phyloP scores from a whole-genome alignment of 2,797 vertebrate genomes.

The Okamejei kenojei region DNA sequence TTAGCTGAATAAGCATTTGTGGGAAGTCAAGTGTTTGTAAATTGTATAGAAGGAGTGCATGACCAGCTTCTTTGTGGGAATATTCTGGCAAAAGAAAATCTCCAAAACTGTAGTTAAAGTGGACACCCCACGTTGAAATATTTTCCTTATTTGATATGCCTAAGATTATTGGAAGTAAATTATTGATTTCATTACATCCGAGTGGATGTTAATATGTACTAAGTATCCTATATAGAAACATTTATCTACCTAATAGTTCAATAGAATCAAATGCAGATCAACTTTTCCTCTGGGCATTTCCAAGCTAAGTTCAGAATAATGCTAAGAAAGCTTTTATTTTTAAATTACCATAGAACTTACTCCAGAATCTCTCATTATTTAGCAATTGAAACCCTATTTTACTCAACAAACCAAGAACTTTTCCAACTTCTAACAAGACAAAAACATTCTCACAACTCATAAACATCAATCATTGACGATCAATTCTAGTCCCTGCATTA shows the following conservation, averaged over 20 bases:
- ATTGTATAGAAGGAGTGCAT: conserved; percentile 65
- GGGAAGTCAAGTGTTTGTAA: conserved; percentile 49
- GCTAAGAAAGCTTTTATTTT: background rate
- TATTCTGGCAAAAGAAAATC: conserved; percentile 43
- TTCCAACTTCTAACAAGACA: background rate
- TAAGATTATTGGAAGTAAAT: conserved; percentile 27
- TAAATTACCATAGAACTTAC: background rate
- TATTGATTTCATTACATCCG: conserved; percentile 12
- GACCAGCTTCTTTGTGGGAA: conserved; percentile 58
- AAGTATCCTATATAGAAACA: background rate
- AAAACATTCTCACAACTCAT: background rate
- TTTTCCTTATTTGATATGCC: conserved; percentile 32
- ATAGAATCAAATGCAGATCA: conserved; percentile 11
- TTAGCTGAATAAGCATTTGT: background rate
- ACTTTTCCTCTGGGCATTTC: background rate
- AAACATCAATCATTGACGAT: background rate
- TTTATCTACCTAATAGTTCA: background rate
- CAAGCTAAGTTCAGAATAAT: background rate
- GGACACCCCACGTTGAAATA: background rate
- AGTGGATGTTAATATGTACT: background rate
- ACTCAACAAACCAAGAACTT: no score
- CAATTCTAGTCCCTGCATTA: background rate
- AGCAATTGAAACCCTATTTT: background rate
- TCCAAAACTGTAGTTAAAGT: conserved; percentile 14
- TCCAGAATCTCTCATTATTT: no score